These are phyloP conservation scores for Psilopsiagon aurifrons DNA, from an alignment of 2,113 vertebrate species.

Conservation along the genomic window DNA sequence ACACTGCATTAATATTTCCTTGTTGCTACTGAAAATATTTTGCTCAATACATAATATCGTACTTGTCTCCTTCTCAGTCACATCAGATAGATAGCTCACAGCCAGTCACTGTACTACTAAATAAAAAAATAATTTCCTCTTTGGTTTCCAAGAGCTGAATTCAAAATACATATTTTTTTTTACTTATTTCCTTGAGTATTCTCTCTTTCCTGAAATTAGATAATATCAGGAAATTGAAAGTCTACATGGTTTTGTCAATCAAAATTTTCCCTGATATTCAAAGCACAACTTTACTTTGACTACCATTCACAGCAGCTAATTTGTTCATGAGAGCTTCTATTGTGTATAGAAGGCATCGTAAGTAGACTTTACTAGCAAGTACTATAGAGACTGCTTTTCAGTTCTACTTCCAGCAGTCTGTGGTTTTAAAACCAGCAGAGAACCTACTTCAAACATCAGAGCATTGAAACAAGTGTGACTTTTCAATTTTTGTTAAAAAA, in stretches of 20 bases:
- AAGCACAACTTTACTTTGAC: neutral
- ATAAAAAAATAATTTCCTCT: neutral
- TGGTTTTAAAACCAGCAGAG: neutral
- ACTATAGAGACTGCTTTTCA: neutral
- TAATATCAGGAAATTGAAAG: neutral
- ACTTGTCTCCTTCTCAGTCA: neutral
- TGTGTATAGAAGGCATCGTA: neutral
- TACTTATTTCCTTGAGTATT: neutral
- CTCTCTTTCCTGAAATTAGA: neutral
- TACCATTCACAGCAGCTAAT: neutral
- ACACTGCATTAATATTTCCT: neutral
- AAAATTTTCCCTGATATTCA: neutral
- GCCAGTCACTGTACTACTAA: neutral
- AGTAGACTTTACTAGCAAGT: neutral
- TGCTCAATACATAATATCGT: neutral
- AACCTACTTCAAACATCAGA: neutral
- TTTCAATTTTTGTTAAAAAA: neutral
- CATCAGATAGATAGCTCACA: neutral
- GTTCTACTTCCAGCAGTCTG: neutral
- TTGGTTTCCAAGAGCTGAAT: neutral
- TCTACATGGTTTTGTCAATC: neutral
- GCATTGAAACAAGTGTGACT: neutral
- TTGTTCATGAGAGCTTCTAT: neutral
- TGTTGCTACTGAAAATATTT: neutral
- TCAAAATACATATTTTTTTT: neutral